Percentiles rank a stretch among this genome's conserved stretches.
Evolutionary conservation across 2,888 invertebrate genomes (phyloP).

Genomic region (Baccha elongata): DNA sequence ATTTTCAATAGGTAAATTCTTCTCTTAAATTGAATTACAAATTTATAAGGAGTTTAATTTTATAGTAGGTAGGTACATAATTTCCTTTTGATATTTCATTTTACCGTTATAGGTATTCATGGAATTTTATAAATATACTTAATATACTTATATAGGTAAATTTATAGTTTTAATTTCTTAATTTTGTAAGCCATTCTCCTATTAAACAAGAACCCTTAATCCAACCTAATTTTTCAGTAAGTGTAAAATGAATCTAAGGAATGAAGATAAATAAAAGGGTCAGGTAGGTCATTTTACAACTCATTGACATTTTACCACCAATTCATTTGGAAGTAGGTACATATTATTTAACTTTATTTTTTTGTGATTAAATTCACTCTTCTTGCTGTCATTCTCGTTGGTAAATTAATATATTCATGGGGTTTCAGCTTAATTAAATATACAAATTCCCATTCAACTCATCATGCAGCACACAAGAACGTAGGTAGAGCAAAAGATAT

Average conservation of each 20-base stretch:
- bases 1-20: too few relatives aligned
- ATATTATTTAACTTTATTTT: slow-evolving; percentile 37
- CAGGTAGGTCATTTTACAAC: slow-evolving; percentile 29
- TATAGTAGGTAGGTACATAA: too few relatives aligned
- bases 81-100: too few relatives aligned
- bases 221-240: not conserved
- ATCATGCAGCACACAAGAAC: slow-evolving; percentile 18
- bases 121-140: too few relatives aligned
- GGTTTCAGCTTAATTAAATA: slow-evolving; percentile 73
- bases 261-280: slow-evolving; percentile 28
- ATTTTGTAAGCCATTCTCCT: not conserved
- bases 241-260: slow-evolving; percentile 1
- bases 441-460: slow-evolving; percentile 59
- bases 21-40: too few relatives aligned
- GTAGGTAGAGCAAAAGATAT: slow-evolving; percentile 45
- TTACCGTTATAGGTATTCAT: too few relatives aligned
- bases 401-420: slow-evolving; percentile 70
- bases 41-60: too few relatives aligned
- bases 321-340: slow-evolving; percentile 51
- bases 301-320: slow-evolving; percentile 42
- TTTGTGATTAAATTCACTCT: not conserved
- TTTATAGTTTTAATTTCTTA: slow-evolving; percentile 1
- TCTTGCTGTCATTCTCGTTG: not conserved
- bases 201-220: slow-evolving; percentile 5
- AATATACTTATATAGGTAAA: too few relatives aligned